phyloP scores from a whole-genome alignment of 64 coral and sea anemone species.

The Catalaphyllia jardinei region DNA sequence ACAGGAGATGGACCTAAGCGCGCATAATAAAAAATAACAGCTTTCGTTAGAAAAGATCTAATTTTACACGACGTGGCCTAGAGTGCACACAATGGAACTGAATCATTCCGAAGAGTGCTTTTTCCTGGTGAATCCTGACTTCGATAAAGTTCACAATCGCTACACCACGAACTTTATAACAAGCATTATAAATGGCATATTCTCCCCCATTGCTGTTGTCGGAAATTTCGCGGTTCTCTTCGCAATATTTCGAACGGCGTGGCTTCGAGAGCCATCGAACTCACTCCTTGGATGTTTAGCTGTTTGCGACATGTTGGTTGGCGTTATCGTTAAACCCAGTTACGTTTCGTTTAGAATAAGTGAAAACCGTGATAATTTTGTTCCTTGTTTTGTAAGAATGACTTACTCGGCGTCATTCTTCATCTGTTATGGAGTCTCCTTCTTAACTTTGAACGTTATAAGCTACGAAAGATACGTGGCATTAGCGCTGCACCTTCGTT shows the following conservation, averaged over 20 bases:
- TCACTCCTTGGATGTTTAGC: slow-evolving; percentile 60
- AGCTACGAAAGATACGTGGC: slow-evolving; percentile 73
- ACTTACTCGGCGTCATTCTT: slow-evolving; percentile 70
- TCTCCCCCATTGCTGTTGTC: slow-evolving; percentile 60
- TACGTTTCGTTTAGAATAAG: slow-evolving; percentile 52
- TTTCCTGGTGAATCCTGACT: background rate
- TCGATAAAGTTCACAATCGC: slow-evolving; percentile 29
- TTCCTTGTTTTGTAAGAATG: slow-evolving; percentile 63
- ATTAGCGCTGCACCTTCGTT: slow-evolving; percentile 59
- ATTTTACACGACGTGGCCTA: background rate
- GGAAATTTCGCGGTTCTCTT: slow-evolving; percentile 41
- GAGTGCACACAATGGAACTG: background rate
- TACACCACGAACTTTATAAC: slow-evolving; percentile 69
- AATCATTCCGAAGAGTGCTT: background rate
- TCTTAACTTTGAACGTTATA: slow-evolving; percentile 71
- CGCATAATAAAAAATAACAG: too few relatives aligned
- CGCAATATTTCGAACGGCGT: slow-evolving; percentile 30
- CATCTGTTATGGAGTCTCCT: slow-evolving; percentile 84
- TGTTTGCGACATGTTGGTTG: slow-evolving; percentile 60
- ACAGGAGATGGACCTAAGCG: too few relatives aligned
- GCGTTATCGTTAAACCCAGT: slow-evolving; percentile 57
- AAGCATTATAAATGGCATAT: slow-evolving; percentile 46
- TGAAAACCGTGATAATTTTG: slow-evolving; percentile 64
- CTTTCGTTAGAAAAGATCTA: too few relatives aligned
- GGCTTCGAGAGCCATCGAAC: slow-evolving; percentile 67